Evolutionary conservation across 1,140 invertebrate genomes (phyloP).

Genomic region (Trichomalopsis sarcophagae): DNA sequence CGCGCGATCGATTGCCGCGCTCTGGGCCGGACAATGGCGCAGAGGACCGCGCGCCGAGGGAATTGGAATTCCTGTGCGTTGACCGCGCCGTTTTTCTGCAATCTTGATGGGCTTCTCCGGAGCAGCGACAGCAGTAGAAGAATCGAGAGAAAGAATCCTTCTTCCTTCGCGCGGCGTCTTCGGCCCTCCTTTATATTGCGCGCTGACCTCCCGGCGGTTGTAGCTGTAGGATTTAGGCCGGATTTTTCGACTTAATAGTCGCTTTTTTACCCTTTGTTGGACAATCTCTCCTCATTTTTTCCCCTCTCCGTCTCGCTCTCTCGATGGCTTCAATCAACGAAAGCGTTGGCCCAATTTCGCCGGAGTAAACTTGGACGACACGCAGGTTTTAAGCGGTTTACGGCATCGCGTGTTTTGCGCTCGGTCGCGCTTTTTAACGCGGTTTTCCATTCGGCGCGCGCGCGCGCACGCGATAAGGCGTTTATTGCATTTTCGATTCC

Average conservation of each 20-base stretch:
- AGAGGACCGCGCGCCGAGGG: not conserved
- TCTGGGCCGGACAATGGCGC: no score
- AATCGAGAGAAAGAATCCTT: not conserved
- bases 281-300: not conserved
- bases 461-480: not conserved
- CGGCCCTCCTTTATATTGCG: not conserved
- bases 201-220: not conserved
- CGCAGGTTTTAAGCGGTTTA: no score
- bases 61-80: conserved; percentile 6
- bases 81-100: not conserved
- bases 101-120: not conserved
- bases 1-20: no score
- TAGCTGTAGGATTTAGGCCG: no score
- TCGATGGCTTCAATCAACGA: no score
- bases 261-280: no score
- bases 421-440: not conserved
- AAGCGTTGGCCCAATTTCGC: no score
- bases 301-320: not conserved
- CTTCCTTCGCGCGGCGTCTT: not conserved
- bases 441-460: not conserved
- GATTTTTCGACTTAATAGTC: no score
- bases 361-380: no score
- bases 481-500: not conserved
- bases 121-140: not conserved
- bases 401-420: not conserved